A percentile compares a stretch with the other conserved stretches of the same genome.
phyloP scores from a whole-genome alignment of 1,140 invertebrate genomes.

The Sitophilus oryzae region DNA sequence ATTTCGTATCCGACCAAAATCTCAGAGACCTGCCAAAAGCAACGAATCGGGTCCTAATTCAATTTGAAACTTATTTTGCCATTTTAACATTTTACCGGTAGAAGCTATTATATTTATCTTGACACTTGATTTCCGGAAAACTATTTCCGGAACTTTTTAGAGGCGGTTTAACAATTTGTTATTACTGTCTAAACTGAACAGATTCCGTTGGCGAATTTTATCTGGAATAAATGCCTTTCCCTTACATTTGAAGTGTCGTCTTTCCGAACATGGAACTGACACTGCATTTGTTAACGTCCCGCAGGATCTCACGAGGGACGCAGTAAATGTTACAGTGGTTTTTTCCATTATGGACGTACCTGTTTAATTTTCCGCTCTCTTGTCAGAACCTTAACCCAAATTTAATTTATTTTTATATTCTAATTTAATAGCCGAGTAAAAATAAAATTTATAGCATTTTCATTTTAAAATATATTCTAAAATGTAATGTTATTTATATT shows the following conservation, averaged over 20 bases:
- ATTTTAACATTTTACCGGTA: no score
- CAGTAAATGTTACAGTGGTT: not conserved
- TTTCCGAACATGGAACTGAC: not conserved
- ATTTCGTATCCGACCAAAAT: no score
- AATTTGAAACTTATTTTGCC: no score
- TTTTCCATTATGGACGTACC: not conserved
- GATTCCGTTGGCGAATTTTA: constrained; percentile 16
- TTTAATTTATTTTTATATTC: not conserved
- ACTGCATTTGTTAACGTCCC: not conserved
- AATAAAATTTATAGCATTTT: no score
- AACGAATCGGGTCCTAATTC: no score
- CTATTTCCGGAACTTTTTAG: constrained; percentile 7
- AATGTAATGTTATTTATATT: no score
- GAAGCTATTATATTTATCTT: constrained; percentile 16
- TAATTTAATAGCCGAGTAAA: no score
- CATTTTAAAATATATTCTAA: no score
- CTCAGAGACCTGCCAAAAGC: no score
- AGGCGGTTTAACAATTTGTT: constrained; percentile 20
- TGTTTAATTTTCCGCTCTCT: not conserved
- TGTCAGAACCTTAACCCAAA: not conserved
- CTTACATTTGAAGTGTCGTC: not conserved
- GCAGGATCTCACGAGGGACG: not conserved
- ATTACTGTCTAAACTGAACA: constrained; percentile 10
- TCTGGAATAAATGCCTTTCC: not conserved
- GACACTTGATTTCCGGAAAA: constrained; percentile 9